Conservation (phyloP, 1,140 invertebrate genomes). For the Lutraria rhynchaena region DNA sequence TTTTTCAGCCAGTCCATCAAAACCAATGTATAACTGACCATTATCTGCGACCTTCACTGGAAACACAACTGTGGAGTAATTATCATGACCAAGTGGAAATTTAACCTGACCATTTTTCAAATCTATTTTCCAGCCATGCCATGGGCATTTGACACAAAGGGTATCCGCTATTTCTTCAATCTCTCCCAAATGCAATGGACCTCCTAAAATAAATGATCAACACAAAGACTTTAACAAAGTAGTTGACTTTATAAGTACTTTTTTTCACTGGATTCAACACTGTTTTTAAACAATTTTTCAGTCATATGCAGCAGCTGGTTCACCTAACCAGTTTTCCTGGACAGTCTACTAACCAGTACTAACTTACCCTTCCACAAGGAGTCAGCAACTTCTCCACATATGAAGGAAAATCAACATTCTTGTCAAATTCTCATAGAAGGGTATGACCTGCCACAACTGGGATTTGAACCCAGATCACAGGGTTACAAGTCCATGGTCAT, state of each 20-base stretch:
- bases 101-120: slow-evolving; percentile 63
- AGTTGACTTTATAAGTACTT: neutral
- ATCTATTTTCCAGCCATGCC: slow-evolving; percentile 75
- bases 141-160: slow-evolving; percentile 75
- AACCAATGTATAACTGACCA: slow-evolving; percentile 65
- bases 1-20: slow-evolving; percentile 47
- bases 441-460: too few relatives aligned
- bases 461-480: too few relatives aligned
- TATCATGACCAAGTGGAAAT: slow-evolving; percentile 53
- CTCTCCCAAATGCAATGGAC: slow-evolving; percentile 77
- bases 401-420: neutral
- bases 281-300: neutral
- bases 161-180: slow-evolving; percentile 72
- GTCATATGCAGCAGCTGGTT: neutral
- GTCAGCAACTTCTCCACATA: neutral
- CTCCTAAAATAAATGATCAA: slow-evolving; percentile 64
- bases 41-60: slow-evolving; percentile 61
- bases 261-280: neutral
- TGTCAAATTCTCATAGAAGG: too few relatives aligned
- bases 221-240: neutral
- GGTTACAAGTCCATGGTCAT: too few relatives aligned
- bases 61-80: slow-evolving; percentile 54
- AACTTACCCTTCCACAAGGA: neutral
- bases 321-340: neutral
- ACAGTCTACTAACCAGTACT: neutral